Evolutionary conservation across 23 tunicate genomes (phyloP).

Genomic region (Clavelina lepadiformis): DNA sequence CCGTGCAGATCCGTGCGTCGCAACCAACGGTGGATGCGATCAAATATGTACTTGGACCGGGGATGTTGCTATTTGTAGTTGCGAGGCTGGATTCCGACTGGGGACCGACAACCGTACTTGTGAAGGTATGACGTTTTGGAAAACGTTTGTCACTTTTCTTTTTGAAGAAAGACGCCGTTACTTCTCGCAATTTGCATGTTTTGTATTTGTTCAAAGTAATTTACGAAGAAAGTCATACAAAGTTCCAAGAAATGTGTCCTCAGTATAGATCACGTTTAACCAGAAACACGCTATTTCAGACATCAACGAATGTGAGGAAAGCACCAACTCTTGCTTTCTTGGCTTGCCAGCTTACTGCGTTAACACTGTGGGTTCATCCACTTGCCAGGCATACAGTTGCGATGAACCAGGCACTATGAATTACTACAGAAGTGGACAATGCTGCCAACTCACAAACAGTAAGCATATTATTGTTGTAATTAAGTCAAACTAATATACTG

Average conservation of each 20-base stretch:
- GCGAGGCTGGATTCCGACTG: slow-evolving; percentile 17
- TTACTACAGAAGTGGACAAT: slow-evolving; percentile 19
- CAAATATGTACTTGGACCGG: slow-evolving; percentile 13
- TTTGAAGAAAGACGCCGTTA: too few relatives aligned
- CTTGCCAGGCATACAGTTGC: slow-evolving; percentile 23
- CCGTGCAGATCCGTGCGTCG: slow-evolving; percentile 5
- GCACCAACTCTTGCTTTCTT: slow-evolving; percentile 17
- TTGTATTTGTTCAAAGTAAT: too few relatives aligned
- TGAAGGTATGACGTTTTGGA: too few relatives aligned
- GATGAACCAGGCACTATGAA: slow-evolving; percentile 5
- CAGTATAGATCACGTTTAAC: too few relatives aligned
- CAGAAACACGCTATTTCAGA: not conserved
- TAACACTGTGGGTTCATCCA: slow-evolving; percentile 20
- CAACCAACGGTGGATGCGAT: slow-evolving; percentile 21
- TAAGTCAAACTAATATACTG: too few relatives aligned
- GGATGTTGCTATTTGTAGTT: slow-evolving; percentile 10
- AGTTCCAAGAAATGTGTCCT: too few relatives aligned
- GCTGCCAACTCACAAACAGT: slow-evolving; percentile 16
- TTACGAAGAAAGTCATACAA: too few relatives aligned
- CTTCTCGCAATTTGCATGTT: too few relatives aligned
- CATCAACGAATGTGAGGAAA: slow-evolving; percentile 25
- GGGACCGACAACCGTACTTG: slow-evolving; percentile 14
- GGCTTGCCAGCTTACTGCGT: slow-evolving; percentile 22
- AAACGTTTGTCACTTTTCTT: too few relatives aligned
- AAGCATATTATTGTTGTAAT: too few relatives aligned